These are phyloP conservation scores for Entelurus aequoreus DNA, from an alignment of 2,113 vertebrate genomes.

Conservation along the genomic window DNA sequence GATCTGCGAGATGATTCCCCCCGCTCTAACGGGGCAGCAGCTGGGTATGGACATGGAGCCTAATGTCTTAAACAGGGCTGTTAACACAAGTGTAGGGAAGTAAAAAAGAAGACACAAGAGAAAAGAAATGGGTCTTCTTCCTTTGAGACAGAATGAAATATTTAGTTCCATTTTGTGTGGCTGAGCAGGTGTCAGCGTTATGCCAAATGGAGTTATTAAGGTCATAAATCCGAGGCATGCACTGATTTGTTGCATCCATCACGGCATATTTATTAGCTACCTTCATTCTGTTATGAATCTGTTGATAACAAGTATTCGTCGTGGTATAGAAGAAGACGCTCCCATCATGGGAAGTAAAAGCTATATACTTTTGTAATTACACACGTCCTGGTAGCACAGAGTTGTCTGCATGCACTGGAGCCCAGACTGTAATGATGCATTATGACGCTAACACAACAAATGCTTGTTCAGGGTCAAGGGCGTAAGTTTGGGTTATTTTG, in stretches of 20 bases:
- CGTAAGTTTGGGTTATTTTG: slow-evolving; percentile 5
- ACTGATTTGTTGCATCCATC: slow-evolving; percentile 59
- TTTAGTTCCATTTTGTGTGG: slow-evolving; percentile 61
- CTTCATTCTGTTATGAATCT: slow-evolving; percentile 56
- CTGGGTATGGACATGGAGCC: slow-evolving; percentile 29
- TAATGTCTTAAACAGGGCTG: slow-evolving; percentile 45
- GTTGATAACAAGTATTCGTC: slow-evolving; percentile 51
- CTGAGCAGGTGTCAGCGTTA: slow-evolving; percentile 63
- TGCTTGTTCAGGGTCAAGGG: slow-evolving; percentile 17
- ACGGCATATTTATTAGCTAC: slow-evolving; percentile 64
- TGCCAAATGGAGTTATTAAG: slow-evolving; percentile 66
- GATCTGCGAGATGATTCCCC: slow-evolving; percentile 81
- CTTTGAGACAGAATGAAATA: slow-evolving; percentile 57
- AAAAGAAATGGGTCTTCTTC: slow-evolving; percentile 46
- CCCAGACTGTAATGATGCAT: not conserved
- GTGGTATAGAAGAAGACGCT: slow-evolving; percentile 26
- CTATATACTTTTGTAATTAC: slow-evolving; percentile 38
- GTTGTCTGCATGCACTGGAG: slow-evolving; percentile 25
- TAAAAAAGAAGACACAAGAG: slow-evolving; percentile 51
- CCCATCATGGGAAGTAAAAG: slow-evolving; percentile 11
- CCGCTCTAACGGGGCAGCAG: slow-evolving; percentile 50
- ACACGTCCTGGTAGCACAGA: slow-evolving; percentile 7
- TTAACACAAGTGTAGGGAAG: slow-evolving; percentile 37
- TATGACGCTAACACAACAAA: slow-evolving; percentile 65
- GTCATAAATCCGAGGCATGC: slow-evolving; percentile 56